Percentiles rank a stretch among this genome's conserved stretches.
These are phyloP conservation scores for Phoeniculus purpureus DNA, from an alignment of 2,797 vertebrate species.

Conservation along the genomic window DNA sequence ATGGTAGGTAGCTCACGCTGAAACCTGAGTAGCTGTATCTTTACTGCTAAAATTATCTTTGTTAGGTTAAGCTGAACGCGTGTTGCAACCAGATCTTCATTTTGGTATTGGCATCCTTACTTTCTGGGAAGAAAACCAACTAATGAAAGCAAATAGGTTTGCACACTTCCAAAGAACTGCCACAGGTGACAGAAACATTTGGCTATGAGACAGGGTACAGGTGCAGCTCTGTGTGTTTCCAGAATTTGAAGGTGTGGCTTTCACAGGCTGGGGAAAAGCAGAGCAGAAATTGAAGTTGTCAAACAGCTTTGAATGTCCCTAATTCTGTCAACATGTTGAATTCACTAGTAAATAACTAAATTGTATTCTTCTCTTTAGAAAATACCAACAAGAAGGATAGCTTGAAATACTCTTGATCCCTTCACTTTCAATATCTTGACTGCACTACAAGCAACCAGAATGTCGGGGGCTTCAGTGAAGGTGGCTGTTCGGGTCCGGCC, in stretches of 20 bases:
- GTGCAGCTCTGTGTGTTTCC: not conserved
- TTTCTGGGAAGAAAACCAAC: conserved; percentile 17
- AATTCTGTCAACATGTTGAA: not conserved
- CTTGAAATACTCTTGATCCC: not conserved
- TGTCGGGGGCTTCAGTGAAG: conserved; percentile 99
- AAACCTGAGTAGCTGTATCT: conserved; percentile 29
- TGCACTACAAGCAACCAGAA: conserved; percentile 70
- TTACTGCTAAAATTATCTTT: conserved; percentile 47
- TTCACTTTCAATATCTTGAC: not conserved
- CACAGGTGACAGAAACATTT: not conserved
- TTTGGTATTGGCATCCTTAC: not conserved
- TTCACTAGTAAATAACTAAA: not conserved
- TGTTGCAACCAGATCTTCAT: conserved; percentile 39
- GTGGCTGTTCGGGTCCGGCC: conserved; percentile 96
- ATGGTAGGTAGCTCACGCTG: not conserved
- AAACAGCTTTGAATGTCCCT: not conserved
- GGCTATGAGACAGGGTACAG: not conserved
- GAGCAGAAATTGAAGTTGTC: not conserved
- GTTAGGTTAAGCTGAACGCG: not conserved
- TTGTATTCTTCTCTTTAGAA: conserved; percentile 28
- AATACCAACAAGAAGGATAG: conserved; percentile 29
- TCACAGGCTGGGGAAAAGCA: not conserved
- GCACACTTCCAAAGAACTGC: not conserved
- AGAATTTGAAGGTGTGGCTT: not conserved
- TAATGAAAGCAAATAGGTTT: conserved; percentile 31